Percentiles rank a stretch among this genome's conserved stretches.
Evolutionary conservation across 1,140 invertebrate species (phyloP).

Genomic region (Drosophila neocordata): DNA sequence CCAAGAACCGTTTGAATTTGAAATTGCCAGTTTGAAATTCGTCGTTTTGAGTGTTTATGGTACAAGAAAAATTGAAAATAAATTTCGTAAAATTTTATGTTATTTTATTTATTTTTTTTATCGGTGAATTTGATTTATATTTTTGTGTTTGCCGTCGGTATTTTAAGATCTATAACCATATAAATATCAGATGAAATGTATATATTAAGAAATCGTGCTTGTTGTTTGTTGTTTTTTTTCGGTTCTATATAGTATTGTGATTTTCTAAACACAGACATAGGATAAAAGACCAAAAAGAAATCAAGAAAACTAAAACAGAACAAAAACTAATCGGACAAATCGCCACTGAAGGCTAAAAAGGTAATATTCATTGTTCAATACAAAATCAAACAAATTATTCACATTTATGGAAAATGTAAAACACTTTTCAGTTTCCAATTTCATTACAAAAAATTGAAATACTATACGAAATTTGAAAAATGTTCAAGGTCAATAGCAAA

Average conservation of each 20-base stretch:
- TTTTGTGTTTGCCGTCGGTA: conserved; percentile 15
- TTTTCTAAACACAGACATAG: conserved; percentile 8
- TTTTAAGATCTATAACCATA: not conserved
- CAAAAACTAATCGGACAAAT: conserved; percentile 4
- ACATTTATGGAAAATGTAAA: not conserved
- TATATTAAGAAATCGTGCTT: not conserved
- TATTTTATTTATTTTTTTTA: not conserved
- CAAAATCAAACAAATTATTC: too few species aligned
- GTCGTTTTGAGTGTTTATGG: conserved; percentile 4
- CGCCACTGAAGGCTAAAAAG: conserved; percentile 12
- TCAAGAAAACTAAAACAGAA: not conserved
- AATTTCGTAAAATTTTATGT: not conserved
- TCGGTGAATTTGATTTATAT: not conserved
- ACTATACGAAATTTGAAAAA: not conserved
- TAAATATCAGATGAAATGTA: not conserved
- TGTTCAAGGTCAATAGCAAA: not conserved
- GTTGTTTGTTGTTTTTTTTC: conserved; percentile 21
- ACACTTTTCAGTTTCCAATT: not conserved
- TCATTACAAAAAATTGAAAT: not conserved
- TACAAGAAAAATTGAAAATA: conserved; percentile 1
- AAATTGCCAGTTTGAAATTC: not conserved
- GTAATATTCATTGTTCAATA: not conserved
- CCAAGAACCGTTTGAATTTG: not conserved
- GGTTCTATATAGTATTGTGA: conserved; percentile 13
- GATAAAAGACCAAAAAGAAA: conserved; percentile 13